Base-by-base conservation (phyloP, 2,888 invertebrate genomes). In the Dryocosmus kuriphilus region DNA sequence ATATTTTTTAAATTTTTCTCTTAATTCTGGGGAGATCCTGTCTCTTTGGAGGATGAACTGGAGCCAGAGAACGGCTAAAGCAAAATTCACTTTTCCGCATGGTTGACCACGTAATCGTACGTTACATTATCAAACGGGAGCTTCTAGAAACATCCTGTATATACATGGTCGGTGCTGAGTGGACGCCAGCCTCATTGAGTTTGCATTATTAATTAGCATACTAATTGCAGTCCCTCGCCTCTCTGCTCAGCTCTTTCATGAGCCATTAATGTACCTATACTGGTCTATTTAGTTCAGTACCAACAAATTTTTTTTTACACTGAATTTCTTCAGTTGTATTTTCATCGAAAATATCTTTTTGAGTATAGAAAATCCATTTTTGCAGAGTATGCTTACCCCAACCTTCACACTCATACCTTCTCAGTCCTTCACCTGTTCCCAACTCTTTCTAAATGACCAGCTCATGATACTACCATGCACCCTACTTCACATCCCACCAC, bases 171-270 rank as follows among this genome's bases (percentile, higher is more conserved):
- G 57, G 75, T 74, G 80, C 75, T 83, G 83, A 85, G 85, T 85
- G 83, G 83, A 85, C 84, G 82, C 78, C 81, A 84, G 83, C 84
- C 86, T 86, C 86, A 85, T 85, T 86, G 86, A 86, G 86, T 86
- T 86, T 87, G 86, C 86, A 88, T 88, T 87, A 88, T 87, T 88
- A 86, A 88, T 86, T 85, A 85, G 86, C 86, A 85, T 85, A 86
- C 88, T 87, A 87, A 88, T 87, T 87, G 86, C 87, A 86, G 85
- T 85, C 85, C 82, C 86, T 86, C 80, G 84, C 82, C 79, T 79
- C 77, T 77, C 76, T 77, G 78, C 77, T 74, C 74, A 74, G 78
- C 81, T 82, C 80, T 83, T 82, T 82, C 77, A 75, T 67, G 71
- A 77, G 60, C 19, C 67, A 46, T 51, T 51, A 46, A 27, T 30